Base-by-base conservation (phyloP, 2,797 vertebrate genomes). In the Syndactyla subalaris region DNA sequence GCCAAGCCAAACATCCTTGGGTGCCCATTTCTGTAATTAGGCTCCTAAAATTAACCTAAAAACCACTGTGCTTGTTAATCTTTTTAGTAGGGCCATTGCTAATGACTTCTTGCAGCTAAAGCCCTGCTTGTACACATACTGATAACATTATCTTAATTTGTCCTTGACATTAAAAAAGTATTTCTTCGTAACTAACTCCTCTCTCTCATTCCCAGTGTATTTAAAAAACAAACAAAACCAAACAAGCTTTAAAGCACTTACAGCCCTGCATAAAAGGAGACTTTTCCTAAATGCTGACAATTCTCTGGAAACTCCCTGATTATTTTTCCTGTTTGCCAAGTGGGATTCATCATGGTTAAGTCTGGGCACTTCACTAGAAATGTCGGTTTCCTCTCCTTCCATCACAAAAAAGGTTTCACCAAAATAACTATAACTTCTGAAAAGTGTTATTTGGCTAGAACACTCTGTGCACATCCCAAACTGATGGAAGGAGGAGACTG, bases 1-100 rank as follows among this genome's bases (percentile, higher is more conserved):
- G 95, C 90, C 93, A 96, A 96, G 36, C 23, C 63, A 96, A 96
- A 93, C 45, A 94, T 72, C 58, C 36, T 85, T 15, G 4, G 51
- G 45, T 90, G 92, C 86, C 73, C 91, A 88, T 82, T 93, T 96
- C 57, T 88, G 49, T 91, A 96, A 96, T 96, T 96, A 96, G 74
- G 70, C n/a, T 91, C 92, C 94, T 92, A 94, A 93, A 96, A 96
- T 88, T 90, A 97, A 80, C 70, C 89, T 92, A 75, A 91, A 95
- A 94, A 85, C 24, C 12, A 3, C 77, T 90, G 58, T 62, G 57
- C 36, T 89, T 94, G 89, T 85, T 80, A 86, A 95, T 95, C 84
- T 85, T 74, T 88, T 32, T 58, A 80, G 85, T 26, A 86, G 55
- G 67, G 66, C 67, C 48, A 75, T 9, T 85, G 73, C 48, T 95